Evolutionary conservation across 2,888 invertebrate species (phyloP).

Genomic region (Creontiades dilutus): DNA sequence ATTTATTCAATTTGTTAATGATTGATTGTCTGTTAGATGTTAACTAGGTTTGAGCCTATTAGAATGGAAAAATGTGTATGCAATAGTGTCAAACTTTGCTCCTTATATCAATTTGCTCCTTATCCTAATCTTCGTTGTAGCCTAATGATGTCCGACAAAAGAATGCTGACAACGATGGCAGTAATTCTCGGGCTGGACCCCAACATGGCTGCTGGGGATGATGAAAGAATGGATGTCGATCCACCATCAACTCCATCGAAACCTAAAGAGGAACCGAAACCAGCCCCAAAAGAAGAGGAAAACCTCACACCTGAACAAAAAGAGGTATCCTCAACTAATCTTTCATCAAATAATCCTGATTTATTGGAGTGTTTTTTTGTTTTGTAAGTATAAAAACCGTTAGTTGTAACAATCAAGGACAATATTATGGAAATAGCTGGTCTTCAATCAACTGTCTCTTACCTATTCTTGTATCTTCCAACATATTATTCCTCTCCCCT

Average conservation of each 20-base stretch:
- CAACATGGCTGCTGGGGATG: constrained; percentile 76
- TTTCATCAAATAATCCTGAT: too few relatives aligned
- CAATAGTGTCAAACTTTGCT: background rate
- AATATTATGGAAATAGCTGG: too few relatives aligned
- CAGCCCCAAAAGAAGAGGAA: constrained; percentile 78
- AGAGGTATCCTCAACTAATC: constrained; percentile 73
- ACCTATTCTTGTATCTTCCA: too few relatives aligned
- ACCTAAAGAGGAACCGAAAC: constrained; percentile 71
- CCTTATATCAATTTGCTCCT: background rate
- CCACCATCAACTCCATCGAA: constrained; percentile 77
- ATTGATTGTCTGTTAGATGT: background rate
- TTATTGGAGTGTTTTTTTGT: too few relatives aligned
- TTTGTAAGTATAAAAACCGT: too few relatives aligned
- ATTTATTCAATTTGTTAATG: background rate
- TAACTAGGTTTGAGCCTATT: background rate
- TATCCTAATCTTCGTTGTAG: constrained; percentile 72
- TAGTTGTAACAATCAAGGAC: too few relatives aligned
- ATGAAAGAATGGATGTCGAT: constrained; percentile 82
- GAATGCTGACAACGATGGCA: constrained; percentile 85
- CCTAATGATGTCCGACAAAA: constrained; percentile 82
- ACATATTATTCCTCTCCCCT: too few relatives aligned
- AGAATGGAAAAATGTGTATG: too few relatives aligned
- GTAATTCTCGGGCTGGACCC: constrained; percentile 84
- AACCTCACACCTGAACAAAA: constrained; percentile 77
- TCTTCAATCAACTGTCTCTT: too few relatives aligned